Base-by-base conservation (phyloP, 2,888 invertebrate genomes). In the Aquatica leii region DNA sequence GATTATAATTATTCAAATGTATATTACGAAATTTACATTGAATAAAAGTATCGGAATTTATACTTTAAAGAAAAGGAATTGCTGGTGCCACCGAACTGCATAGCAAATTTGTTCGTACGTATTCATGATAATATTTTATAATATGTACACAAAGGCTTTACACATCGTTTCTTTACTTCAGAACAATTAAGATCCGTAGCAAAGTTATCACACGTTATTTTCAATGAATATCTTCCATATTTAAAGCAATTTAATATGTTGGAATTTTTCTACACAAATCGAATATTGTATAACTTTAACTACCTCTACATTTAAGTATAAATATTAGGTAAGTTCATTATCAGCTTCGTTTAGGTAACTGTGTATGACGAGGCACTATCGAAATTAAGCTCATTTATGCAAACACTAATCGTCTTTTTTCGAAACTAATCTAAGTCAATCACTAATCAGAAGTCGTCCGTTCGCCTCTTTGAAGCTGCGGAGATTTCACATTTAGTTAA, bases 371-470 rank as follows among this genome's bases (percentile, higher is more conserved):
- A 87, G 86, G 86, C 86, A 87, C 86, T 86, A 86, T 85, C 81
- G 85, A 83, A 80, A 83, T 82, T 87, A 87, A 87, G 86, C 86
- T 87, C 86, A 85, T 86, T 84, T 85, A 86, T 59, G 59, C 59
- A 64, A 64, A 64, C 59, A 64, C 59, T 64, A 86, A 84, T 85
- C 84, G 73, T 71, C 66, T 65, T 61, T 67, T 62, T 63, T 48
- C 62, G 66, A 73, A 71, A 69, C 70, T 71, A 70, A 66, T 69
- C 65, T 68, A 66, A 57, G 56, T 54, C 59, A 63, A 65, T 67
- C 59, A 68, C 69, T 67, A 64, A 62, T 52, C 51, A 62, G 48
- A 58, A 62, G 59, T 63, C 59, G 63, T 64, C 64, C 64, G 64
- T 64, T 64, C 64, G 64, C 64, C 64, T 64, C 64, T 62, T 62